Conservation (phyloP, 2,888 invertebrate species). For the Hanleya hanleyi region DNA sequence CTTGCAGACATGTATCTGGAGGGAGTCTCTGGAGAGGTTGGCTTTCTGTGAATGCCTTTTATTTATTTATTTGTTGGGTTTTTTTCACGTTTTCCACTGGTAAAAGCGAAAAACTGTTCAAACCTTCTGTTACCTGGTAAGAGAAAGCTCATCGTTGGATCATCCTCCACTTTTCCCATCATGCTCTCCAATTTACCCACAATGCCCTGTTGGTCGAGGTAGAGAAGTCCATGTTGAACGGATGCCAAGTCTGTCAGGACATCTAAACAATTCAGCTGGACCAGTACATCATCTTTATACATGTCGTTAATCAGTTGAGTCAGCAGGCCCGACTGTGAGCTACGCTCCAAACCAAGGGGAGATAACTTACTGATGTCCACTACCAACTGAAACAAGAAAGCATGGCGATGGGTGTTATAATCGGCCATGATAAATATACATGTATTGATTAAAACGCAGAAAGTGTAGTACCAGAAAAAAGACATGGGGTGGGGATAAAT, state of each 20-base stretch:
- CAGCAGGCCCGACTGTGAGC: slow-evolving; percentile 80
- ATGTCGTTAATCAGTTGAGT: slow-evolving; percentile 81
- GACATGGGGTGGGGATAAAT: too few species aligned
- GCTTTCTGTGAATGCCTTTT: too few species aligned
- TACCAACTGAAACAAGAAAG: slow-evolving; percentile 74
- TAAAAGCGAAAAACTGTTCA: too few species aligned
- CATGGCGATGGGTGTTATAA: too few species aligned
- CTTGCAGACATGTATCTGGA: too few species aligned
- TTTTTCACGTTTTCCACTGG: too few species aligned
- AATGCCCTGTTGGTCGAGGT: slow-evolving; percentile 81
- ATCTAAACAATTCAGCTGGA: slow-evolving; percentile 87
- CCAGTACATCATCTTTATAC: slow-evolving; percentile 82
- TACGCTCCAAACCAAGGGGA: slow-evolving; percentile 77
- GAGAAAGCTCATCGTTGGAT: slow-evolving; percentile 80
- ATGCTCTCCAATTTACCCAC: slow-evolving; percentile 80
- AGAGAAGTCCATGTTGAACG: slow-evolving; percentile 83
- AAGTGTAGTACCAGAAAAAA: too few species aligned
- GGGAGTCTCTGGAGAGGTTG: too few species aligned
- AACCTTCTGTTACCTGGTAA: slow-evolving; percentile 79
- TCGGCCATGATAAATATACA: too few species aligned
- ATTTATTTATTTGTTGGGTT: too few species aligned
- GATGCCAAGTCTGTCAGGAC: slow-evolving; percentile 83
- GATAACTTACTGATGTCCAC: slow-evolving; percentile 77
- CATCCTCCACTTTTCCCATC: slow-evolving; percentile 77
- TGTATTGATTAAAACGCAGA: too few species aligned